Evolutionary conservation across 2,113 vertebrate genomes (phyloP), one percentile per base, ranked within the genome.

Genomic region (Heterotis niloticus): DNA sequence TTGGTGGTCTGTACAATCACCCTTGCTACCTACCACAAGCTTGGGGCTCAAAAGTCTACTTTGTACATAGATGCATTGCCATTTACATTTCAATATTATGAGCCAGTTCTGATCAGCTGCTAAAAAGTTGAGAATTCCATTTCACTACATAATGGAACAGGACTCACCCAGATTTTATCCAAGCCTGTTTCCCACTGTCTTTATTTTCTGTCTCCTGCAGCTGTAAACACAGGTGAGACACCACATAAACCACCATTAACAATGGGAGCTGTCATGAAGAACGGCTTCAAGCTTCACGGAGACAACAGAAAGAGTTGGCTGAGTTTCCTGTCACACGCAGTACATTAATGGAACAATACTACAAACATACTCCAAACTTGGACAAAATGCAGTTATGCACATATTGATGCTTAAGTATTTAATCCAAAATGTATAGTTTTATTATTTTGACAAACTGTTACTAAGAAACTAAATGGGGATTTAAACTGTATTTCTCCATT

Each of bases 81-180:
- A 44, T 44, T 44, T 44, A 44, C 7, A 7, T 44, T 44, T 44
- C 34, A 44, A 44, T 44, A 44, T 44, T 44, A 7, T 44, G 34
- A 44, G 34, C 34, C 34, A 44, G 34, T 44, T 44, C 34, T 44
- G 34, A 4, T 44, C 34, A 44, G 34, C 34, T 44, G 34, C 7
- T 44, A 44, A 44, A 44, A 44, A 44, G 34, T 2, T 44, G 34
- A 7, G 7, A 44, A 44, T 44, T 24, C 52, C 9, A 57, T 3
- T 74, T 2, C 34, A 44, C 34, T 44, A 2, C 34, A 44, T 44
- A 44, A 44, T 44, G 24, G 17, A 74, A 74, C 66, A 71, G 29
- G 29, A 91, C 96, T 94, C 90, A 99, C 97, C 95, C 94, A 85
- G 93, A 91, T 88, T 96, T 96, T 80, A 94, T 88, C 96, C 96